These are phyloP conservation scores for Tetramorium bicarinatum DNA, from an alignment of 2,888 invertebrate species.

Conservation along the genomic window DNA sequence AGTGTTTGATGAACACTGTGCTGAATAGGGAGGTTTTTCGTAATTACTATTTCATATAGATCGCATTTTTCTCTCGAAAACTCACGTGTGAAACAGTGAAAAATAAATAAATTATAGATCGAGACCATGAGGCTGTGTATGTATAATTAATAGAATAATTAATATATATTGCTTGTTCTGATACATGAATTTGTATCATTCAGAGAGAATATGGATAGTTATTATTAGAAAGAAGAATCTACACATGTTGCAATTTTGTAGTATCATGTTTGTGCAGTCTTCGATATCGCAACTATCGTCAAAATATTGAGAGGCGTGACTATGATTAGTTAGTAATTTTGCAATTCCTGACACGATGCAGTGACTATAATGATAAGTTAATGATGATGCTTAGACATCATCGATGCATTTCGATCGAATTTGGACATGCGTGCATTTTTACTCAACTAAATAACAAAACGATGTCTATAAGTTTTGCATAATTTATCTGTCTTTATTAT, in stretches of 20 bases:
- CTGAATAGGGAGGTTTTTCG: neutral
- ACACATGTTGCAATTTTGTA: neutral
- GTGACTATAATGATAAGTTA: slow-evolving; percentile 1
- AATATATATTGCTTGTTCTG: neutral
- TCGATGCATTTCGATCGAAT: neutral
- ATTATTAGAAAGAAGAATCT: slow-evolving; percentile 2
- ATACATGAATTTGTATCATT: neutral
- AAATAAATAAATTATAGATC: neutral
- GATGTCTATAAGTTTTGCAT: neutral
- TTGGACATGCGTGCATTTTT: neutral
- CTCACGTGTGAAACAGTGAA: neutral
- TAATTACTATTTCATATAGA: neutral
- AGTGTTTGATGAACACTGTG: slow-evolving; percentile 39
- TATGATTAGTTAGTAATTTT: slow-evolving; percentile 47
- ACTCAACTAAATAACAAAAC: neutral
- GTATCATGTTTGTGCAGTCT: slow-evolving; percentile 8
- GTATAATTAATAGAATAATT: slow-evolving; percentile 19
- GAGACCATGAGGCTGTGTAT: slow-evolving; percentile 23
- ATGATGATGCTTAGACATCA: neutral
- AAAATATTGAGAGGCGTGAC: neutral
- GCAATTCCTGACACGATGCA: neutral
- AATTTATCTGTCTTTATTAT: neutral
- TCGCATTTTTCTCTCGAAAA: neutral
- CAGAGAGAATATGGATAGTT: neutral
- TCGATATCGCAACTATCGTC: neutral